A percentile compares a stretch with the other conserved stretches of the same genome.
phyloP scores from a whole-genome alignment of 2,888 invertebrate species.

The Lasiommata megera region DNA sequence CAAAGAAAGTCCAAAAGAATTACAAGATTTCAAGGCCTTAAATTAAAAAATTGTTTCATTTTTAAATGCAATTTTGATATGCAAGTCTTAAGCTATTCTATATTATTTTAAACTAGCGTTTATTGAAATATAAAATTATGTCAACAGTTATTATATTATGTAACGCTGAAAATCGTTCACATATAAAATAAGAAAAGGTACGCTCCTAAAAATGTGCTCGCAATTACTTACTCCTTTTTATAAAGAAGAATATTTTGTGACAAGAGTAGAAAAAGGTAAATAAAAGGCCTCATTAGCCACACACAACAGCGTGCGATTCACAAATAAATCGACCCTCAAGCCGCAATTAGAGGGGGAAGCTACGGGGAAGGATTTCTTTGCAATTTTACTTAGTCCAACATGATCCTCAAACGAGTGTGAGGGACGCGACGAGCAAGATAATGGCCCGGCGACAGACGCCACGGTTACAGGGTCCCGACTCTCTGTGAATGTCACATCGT shows the following conservation, averaged over 20 bases:
- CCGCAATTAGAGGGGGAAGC: constrained; percentile 64
- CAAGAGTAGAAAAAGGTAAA: constrained; percentile 28
- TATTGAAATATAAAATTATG: too few species aligned
- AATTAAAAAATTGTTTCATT: too few species aligned
- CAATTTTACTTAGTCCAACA: constrained; percentile 76
- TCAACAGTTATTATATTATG: too few species aligned
- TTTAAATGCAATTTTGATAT: too few species aligned
- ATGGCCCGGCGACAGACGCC: constrained; percentile 40
- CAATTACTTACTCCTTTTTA: constrained; percentile 25
- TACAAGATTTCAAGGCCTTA: too few species aligned
- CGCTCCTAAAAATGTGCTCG: not conserved
- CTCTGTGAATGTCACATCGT: not conserved
- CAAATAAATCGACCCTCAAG: constrained; percentile 71
- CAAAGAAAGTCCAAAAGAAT: too few species aligned
- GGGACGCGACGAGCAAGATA: constrained; percentile 66
- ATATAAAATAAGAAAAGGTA: not conserved
- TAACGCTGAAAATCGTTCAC: too few species aligned
- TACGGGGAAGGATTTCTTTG: constrained; percentile 65
- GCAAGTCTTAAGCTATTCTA: too few species aligned
- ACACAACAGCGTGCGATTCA: constrained; percentile 57
- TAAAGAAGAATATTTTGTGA: constrained; percentile 19
- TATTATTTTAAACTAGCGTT: too few species aligned
- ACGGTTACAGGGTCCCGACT: not conserved
- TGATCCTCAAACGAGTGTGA: constrained; percentile 68
- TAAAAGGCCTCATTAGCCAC: constrained; percentile 30